A percentile compares a stretch with the other conserved stretches of the same genome.
These are phyloP conservation scores for Nymphicus hollandicus DNA, from an alignment of 2,113 vertebrate species.

Conservation along the genomic window DNA sequence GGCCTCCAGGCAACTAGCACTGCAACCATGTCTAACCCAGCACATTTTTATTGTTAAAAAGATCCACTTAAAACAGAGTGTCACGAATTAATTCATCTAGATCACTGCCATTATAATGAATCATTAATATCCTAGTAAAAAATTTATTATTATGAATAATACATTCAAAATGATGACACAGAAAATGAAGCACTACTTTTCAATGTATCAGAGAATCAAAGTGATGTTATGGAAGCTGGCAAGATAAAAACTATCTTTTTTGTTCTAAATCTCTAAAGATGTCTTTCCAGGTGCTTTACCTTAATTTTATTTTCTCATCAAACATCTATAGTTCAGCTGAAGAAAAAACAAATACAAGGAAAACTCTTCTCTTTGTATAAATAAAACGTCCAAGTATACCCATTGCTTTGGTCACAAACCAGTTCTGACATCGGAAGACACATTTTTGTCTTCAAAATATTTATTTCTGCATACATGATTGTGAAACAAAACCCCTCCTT, in stretches of 20 bases:
- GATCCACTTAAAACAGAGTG: constrained; percentile 56
- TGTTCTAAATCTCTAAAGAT: not conserved
- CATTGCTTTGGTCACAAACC: not conserved
- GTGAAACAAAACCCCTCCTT: not conserved
- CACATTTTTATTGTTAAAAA: constrained; percentile 69
- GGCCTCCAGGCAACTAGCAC: not conserved
- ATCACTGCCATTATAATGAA: constrained; percentile 73
- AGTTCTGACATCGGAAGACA: not conserved
- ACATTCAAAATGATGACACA: constrained; percentile 61
- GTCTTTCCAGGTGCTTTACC: not conserved
- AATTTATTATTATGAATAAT: constrained; percentile 74
- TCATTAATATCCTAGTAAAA: constrained; percentile 73
- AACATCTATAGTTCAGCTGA: not conserved
- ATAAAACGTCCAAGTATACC: not conserved
- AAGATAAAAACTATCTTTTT: not conserved
- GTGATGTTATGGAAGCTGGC: not conserved
- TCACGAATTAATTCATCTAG: constrained; percentile 47
- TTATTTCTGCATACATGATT: not conserved
- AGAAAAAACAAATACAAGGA: not conserved
- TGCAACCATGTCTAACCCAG: constrained; percentile 33
- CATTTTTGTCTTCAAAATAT: not conserved
- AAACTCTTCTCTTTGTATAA: not conserved
- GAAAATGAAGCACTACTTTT: constrained; percentile 68
- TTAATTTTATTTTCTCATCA: not conserved
- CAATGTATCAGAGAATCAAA: constrained; percentile 40